Evolutionary conservation across 2,113 vertebrate species (phyloP).

Genomic region (Oreochromis tanganicae): DNA sequence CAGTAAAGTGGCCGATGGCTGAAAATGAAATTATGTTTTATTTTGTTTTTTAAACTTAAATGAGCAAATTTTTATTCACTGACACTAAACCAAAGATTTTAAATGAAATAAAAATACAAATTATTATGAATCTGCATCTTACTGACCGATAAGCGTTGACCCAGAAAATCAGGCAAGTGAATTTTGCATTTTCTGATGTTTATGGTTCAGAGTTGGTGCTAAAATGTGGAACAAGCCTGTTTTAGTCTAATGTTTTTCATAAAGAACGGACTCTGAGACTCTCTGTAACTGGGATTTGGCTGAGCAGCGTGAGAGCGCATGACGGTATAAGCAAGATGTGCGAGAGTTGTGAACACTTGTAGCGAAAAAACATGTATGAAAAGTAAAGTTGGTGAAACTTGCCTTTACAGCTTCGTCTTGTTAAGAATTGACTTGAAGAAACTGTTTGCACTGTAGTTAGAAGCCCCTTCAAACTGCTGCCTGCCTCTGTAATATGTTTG

Average conservation of each 20-base stretch:
- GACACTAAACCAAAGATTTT: not conserved
- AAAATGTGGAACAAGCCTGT: not conserved
- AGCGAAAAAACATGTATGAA: not conserved
- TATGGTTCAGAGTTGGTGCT: rapidly evolving
- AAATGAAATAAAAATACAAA: not conserved
- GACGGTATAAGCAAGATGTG: not conserved
- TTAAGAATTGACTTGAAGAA: not conserved
- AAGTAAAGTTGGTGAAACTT: not conserved
- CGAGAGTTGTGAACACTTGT: not conserved
- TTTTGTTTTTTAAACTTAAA: not conserved
- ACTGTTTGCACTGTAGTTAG: not conserved
- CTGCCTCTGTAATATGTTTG: not conserved
- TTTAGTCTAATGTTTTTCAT: not conserved
- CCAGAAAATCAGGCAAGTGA: not conserved
- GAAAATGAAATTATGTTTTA: not conserved
- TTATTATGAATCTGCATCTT: not conserved
- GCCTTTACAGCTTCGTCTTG: not conserved
- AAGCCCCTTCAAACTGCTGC: not conserved
- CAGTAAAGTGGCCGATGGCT: not conserved
- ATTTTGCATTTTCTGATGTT: not conserved
- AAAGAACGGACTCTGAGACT: not conserved
- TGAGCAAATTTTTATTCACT: not conserved
- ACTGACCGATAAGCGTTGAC: not conserved
- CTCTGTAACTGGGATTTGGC: not conserved
- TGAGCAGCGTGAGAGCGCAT: not conserved